phyloP scores from a whole-genome alignment of 2,888 invertebrate genomes.

The Cantharis rustica region DNA sequence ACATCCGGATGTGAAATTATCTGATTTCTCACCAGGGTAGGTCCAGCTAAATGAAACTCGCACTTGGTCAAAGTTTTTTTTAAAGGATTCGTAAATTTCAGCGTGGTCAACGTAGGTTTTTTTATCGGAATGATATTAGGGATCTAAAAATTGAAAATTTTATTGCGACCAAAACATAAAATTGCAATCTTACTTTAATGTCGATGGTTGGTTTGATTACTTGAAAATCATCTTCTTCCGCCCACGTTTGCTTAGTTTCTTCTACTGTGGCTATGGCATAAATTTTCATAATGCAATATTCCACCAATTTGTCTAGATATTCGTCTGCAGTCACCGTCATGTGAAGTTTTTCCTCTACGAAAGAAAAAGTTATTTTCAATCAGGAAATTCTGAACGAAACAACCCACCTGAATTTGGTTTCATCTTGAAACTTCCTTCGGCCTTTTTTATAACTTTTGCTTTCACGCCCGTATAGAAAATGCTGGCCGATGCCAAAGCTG shows the following conservation, averaged over 20 bases:
- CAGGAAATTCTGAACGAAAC: background rate
- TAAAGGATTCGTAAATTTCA: conserved; percentile 74
- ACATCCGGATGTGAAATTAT: conserved; percentile 63
- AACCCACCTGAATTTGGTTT: conserved; percentile 65
- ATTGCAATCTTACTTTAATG: conserved; percentile 63
- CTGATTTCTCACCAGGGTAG: conserved; percentile 67
- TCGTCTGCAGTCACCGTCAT: conserved; percentile 68
- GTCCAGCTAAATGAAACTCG: conserved; percentile 72
- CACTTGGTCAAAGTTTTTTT: conserved; percentile 67
- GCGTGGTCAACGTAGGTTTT: conserved; percentile 60
- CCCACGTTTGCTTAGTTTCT: conserved; percentile 83
- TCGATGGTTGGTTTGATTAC: conserved; percentile 73
- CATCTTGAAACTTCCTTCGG: conserved; percentile 67
- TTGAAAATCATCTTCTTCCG: conserved; percentile 82
- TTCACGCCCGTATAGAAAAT: conserved; percentile 80
- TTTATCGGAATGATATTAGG: conserved; percentile 63
- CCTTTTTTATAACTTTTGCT: conserved; percentile 71
- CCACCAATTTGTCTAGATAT: conserved; percentile 78
- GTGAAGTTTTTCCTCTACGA: conserved; percentile 61
- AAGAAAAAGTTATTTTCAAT: background rate
- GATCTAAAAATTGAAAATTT: conserved; percentile 57
- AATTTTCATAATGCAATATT: conserved; percentile 80
- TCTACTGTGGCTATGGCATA: conserved; percentile 77
- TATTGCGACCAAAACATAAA: background rate
- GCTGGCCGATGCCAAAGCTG: conserved; percentile 69